phyloP scores from a whole-genome alignment of 2,797 vertebrate genomes.

The Babyrousa celebensis region DNA sequence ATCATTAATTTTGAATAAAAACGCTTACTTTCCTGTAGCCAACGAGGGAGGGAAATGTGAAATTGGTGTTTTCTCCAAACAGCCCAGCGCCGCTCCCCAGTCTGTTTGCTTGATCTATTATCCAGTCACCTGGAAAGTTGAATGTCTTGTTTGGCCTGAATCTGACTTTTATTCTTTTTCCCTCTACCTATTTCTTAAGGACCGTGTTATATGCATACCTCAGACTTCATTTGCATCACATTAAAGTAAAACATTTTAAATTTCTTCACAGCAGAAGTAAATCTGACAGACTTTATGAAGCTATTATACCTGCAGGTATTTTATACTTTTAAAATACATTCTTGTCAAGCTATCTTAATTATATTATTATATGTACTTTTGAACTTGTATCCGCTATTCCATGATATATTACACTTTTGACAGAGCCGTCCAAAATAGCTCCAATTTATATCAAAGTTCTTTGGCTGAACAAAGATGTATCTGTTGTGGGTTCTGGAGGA shows the following conservation, averaged over 20 bases:
- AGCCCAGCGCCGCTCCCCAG: constrained; percentile 55
- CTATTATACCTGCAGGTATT: constrained; percentile 94
- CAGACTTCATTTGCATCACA: constrained; percentile 93
- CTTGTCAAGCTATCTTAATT: constrained; percentile 93
- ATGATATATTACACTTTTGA: constrained; percentile 91
- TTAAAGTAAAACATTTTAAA: constrained; percentile 94
- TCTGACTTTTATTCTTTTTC: constrained; percentile 89
- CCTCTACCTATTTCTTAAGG: constrained; percentile 82
- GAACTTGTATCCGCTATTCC: constrained; percentile 90
- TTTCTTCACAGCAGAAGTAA: constrained; percentile 94
- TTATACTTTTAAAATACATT: constrained; percentile 93
- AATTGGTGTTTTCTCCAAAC: constrained; percentile 78
- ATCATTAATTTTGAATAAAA: constrained; percentile 84
- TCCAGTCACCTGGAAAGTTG: constrained; percentile 84
- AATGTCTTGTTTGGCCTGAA: constrained; percentile 89
- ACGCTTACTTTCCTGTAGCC: constrained; percentile 73
- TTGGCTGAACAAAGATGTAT: constrained; percentile 90
- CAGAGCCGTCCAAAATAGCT: constrained; percentile 90
- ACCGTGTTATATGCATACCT: constrained; percentile 90
- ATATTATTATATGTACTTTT: constrained; percentile 94
- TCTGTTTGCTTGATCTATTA: constrained; percentile 80
- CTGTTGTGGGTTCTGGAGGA: constrained; percentile 88
- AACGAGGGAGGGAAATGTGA: constrained; percentile 69
- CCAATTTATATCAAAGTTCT: constrained; percentile 91
- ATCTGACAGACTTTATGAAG: constrained; percentile 94